Evolutionary conservation across 2,113 vertebrate species (phyloP), one percentile per base, ranked within the genome.

Genomic region (Suricata suricatta): DNA sequence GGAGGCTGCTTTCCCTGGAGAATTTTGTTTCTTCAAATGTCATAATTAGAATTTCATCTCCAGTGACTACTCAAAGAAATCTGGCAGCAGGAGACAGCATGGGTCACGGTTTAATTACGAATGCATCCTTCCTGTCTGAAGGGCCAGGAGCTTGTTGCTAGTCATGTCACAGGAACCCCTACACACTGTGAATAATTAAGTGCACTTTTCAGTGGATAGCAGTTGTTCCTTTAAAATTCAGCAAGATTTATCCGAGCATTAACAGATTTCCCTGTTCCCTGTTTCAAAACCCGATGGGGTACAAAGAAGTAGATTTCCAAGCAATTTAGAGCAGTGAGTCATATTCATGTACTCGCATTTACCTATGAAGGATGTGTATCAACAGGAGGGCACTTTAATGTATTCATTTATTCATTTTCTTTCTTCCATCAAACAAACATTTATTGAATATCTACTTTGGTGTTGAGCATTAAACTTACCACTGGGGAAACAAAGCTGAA

Each of bases 1-100:
- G 54, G 97, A 98, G 94, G 35, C 91, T 95, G 82, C 68, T 96
- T 96, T 95, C 98, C 94, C 96, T 93, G 41, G 97, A 97, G 96
- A 91, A 96, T 96, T 98, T 98, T 94, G 96, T 96, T 98, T 98
- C 95, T 97, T 97, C 94, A 98, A 98, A 98, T 98, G 97, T 97
- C 98, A 98, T 98, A 98, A 98, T 98, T 98, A 98, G 98, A 98
- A 98, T 98, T 98, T 97, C 95, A 97, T 98, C 93, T 97, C 77
- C 54, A 97, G 95, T 98, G 95, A 98, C 90, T 96, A 96, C 96
- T 98, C 95, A 96, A 96, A 94, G 88, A 97, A 98, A 96, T 92
- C 97, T 97, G 97, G 90, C 94, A 97, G 96, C 86, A 71, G 72
- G 88, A 97, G 94, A 93, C 95, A 95, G 77, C 50, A 44, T 90